Conservation (phyloP, 2,113 vertebrate genomes). For the Sorex araneus region DNA sequence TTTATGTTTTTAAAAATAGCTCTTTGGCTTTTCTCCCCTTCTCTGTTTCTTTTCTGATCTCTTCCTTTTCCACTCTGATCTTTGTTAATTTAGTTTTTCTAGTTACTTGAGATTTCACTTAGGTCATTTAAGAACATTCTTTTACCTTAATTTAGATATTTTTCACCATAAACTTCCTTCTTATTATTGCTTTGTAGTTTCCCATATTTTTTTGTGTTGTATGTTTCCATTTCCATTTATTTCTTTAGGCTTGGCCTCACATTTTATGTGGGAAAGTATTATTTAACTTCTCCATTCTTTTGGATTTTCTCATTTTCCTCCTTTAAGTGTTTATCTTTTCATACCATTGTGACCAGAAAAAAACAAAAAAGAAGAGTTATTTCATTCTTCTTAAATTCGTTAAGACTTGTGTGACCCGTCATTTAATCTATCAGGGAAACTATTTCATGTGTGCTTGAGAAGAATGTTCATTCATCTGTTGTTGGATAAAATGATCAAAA, state of each 20-base stretch:
- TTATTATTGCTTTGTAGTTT: background rate
- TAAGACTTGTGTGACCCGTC: background rate
- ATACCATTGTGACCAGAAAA: background rate
- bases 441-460: background rate
- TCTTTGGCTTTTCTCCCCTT: background rate
- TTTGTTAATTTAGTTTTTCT: background rate
- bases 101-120: background rate
- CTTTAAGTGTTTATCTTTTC: background rate
- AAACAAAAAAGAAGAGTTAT: background rate
- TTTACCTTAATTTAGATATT: background rate
- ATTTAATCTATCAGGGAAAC: background rate
- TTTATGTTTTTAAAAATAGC: background rate
- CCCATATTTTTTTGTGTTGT: background rate
- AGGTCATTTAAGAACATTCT: background rate
- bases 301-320: background rate
- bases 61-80: background rate
- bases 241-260: background rate
- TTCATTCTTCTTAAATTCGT: background rate
- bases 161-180: background rate
- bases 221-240: slow-evolving; percentile 1
- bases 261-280: background rate
- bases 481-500: background rate
- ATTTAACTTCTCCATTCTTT: background rate
- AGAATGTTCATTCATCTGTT: background rate
- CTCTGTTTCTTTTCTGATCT: background rate